Percentiles rank a stretch among this genome's conserved stretches.
Conservation (phyloP, 1,140 invertebrate genomes). For the Meloidogyne hapla region DNA sequence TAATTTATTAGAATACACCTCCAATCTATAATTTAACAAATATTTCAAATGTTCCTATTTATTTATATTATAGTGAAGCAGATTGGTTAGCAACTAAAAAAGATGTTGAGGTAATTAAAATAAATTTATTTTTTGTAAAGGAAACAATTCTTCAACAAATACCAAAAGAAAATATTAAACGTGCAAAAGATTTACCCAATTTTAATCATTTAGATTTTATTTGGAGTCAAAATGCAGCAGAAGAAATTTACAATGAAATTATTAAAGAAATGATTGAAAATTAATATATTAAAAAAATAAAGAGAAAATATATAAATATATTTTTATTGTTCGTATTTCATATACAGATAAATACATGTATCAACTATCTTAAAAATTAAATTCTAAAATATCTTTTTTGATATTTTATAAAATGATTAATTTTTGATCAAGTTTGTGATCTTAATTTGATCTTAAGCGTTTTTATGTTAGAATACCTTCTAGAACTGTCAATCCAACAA, state of each 20-base stretch:
- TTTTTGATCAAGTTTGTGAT: too few relatives aligned
- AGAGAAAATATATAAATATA: too few relatives aligned
- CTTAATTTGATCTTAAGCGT: too few relatives aligned
- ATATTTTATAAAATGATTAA: too few relatives aligned
- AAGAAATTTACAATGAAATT: slow-evolving; percentile 52
- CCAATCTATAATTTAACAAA: slow-evolving; percentile 53
- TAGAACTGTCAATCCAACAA: too few relatives aligned
- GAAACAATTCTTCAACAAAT: slow-evolving; percentile 38
- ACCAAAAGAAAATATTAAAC: slow-evolving; percentile 40
- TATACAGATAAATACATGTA: too few relatives aligned
- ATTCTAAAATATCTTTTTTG: too few relatives aligned
- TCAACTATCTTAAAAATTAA: too few relatives aligned
- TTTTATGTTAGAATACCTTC: too few relatives aligned
- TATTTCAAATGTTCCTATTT: slow-evolving; percentile 41
- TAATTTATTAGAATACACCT: slow-evolving; percentile 41
- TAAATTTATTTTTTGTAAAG: slow-evolving; percentile 27
- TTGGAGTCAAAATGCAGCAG: slow-evolving; percentile 48
- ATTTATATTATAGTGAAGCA: slow-evolving; percentile 53
- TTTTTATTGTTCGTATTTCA: too few relatives aligned
- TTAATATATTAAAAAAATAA: too few relatives aligned
- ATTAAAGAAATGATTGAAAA: slow-evolving; percentile 31
- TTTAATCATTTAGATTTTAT: slow-evolving; percentile 60
- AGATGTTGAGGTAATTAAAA: slow-evolving; percentile 44
- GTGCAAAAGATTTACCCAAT: slow-evolving; percentile 32
- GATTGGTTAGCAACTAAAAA: slow-evolving; percentile 55